Evolutionary conservation across 2,113 vertebrate genomes (phyloP).

Genomic region (Casuarius casuarius): DNA sequence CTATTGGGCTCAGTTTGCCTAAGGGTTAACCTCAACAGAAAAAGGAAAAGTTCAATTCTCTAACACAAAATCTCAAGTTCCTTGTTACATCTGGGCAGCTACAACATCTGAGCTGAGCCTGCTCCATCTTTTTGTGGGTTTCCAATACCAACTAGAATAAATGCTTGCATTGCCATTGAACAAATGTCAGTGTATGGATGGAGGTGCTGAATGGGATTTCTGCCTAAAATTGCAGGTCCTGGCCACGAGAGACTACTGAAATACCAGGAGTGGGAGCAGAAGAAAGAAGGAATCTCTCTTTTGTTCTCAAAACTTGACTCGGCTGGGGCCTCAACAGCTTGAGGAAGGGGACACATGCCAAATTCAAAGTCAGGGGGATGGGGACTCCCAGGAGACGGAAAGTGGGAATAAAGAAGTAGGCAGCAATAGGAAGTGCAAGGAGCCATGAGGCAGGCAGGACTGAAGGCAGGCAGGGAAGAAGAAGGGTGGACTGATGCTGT

Average conservation of each 20-base stretch:
- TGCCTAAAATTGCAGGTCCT: not conserved
- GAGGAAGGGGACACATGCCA: not conserved
- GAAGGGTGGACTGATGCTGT: not conserved
- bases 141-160: not conserved
- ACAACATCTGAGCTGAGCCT: not conserved
- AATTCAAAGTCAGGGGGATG: not conserved
- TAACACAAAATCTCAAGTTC: not conserved
- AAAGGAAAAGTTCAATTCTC: not conserved
- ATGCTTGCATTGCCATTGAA: not conserved
- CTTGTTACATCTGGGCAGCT: not conserved
- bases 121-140: not conserved
- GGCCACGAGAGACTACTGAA: not conserved
- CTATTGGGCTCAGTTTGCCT: not conserved
- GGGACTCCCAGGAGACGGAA: not conserved
- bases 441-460: not conserved
- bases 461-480: not conserved
- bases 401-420: not conserved
- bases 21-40: not conserved
- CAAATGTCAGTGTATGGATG: not conserved
- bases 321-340: not conserved
- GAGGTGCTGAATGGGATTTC: not conserved
- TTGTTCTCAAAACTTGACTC: not conserved
- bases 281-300: not conserved
- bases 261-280: not conserved
- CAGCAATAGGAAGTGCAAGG: not conserved